Conservation (phyloP, 2,797 vertebrate species). For the Pangasius mekongensis region DNA sequence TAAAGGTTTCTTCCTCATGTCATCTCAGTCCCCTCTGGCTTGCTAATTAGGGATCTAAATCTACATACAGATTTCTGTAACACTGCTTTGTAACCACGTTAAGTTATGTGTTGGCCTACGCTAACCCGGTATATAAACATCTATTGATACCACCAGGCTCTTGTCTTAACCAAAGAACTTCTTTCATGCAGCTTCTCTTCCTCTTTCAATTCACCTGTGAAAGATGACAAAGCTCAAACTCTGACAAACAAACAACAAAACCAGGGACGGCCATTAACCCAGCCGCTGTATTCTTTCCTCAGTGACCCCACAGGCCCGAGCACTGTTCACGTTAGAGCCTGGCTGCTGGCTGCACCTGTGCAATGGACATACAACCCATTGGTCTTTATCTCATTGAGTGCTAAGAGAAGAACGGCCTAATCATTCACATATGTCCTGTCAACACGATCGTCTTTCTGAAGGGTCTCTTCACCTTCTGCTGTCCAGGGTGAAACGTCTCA, state of each 20-base stretch:
- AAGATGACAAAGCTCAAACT: conserved; percentile 21
- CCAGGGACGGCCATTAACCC: conserved; percentile 12
- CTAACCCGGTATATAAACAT: conserved; percentile 4
- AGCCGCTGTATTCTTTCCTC: conserved; percentile 10
- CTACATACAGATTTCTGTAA: neutral
- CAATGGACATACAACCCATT: conserved; percentile 16
- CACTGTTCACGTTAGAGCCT: conserved; percentile 27
- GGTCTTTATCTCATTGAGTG: conserved; percentile 43
- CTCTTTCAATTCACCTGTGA: conserved; percentile 20
- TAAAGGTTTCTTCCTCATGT: too few relatives aligned
- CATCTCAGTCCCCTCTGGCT: too few relatives aligned
- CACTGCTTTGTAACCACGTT: neutral
- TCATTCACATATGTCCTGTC: conserved; percentile 59
- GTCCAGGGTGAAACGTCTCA: conserved; percentile 44
- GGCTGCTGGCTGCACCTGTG: conserved; percentile 45
- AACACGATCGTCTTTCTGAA: conserved; percentile 53
- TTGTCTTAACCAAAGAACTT: neutral
- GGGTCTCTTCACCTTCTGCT: conserved; percentile 36
- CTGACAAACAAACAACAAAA: conserved; percentile 1
- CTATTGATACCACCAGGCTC: conserved; percentile 8
- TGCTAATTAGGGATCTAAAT: too few relatives aligned
- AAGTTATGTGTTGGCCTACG: neutral
- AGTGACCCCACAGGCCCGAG: conserved; percentile 20
- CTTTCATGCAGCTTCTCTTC: conserved; percentile 11
- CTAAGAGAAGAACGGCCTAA: conserved; percentile 44